A percentile compares a stretch with the other conserved stretches of the same genome.
phyloP scores from a whole-genome alignment of 1,140 invertebrate genomes.

The Heliconius congener region DNA sequence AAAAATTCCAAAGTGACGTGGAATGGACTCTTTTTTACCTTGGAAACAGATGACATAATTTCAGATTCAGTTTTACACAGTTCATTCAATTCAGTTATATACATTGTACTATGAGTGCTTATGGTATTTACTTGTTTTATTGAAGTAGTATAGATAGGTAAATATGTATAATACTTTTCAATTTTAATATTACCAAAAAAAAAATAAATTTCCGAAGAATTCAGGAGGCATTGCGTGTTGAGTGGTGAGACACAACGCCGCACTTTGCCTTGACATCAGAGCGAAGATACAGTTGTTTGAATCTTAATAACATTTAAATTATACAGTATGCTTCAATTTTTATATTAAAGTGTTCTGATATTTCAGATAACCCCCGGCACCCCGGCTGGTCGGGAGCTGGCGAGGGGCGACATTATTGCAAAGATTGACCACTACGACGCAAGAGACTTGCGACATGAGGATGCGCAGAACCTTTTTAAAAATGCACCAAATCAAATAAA shows the following conservation, averaged over 20 bases:
- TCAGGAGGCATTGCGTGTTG: too few species aligned
- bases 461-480: constrained; percentile 94
- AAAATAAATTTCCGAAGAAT: too few species aligned
- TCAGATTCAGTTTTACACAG: neutral
- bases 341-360: neutral
- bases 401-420: constrained; percentile 93
- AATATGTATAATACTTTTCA: too few species aligned
- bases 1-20: constrained; percentile 59
- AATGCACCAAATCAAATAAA: constrained; percentile 87
- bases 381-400: constrained; percentile 91
- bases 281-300: too few species aligned
- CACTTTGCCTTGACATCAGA: too few species aligned
- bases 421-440: constrained; percentile 94
- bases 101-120: too few species aligned
- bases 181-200: too few species aligned
- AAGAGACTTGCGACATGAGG: constrained; percentile 92
- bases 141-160: too few species aligned
- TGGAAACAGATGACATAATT: constrained; percentile 42
- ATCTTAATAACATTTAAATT: too few species aligned
- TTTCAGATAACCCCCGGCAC: constrained; percentile 84
- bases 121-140: too few species aligned
- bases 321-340: neutral
- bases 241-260: too few species aligned
- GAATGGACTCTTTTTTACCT: constrained; percentile 41
- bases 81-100: neutral